Conservation (phyloP, 2,888 invertebrate species). For the Dexiosoma caninum region DNA sequence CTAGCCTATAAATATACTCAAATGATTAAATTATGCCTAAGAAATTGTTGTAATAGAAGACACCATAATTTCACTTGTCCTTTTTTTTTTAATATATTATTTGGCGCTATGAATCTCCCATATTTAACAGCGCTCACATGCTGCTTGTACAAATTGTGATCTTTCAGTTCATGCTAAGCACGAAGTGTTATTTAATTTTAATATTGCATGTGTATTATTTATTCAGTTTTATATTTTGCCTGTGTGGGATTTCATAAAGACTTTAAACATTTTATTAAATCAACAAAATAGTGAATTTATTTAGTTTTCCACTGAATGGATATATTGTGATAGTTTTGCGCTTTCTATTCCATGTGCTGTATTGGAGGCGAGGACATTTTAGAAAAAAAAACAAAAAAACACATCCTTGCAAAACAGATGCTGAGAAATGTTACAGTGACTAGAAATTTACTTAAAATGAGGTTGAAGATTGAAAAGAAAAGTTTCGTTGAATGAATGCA, state of each 20-base stretch:
- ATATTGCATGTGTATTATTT: not conserved
- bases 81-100: no score
- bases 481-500: no score
- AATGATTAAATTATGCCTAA: no score
- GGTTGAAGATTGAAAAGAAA: not conserved
- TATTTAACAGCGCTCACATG: not conserved
- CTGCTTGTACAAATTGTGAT: slow-evolving; percentile 3
- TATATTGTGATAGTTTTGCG: not conserved
- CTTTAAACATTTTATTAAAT: slow-evolving; percentile 27
- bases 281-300: slow-evolving; percentile 10
- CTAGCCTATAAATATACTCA: no score
- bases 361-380: slow-evolving; percentile 4
- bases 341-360: not conserved
- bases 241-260: not conserved
- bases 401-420: not conserved
- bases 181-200: slow-evolving; percentile 31
- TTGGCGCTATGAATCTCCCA: not conserved
- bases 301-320: not conserved
- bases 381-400: not conserved
- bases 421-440: not conserved
- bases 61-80: no score
- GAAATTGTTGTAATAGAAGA: no score
- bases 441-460: not conserved
- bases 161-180: slow-evolving; percentile 13
- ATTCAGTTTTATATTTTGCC: slow-evolving; percentile 4